Conservation (phyloP, 1,140 invertebrate genomes). For the Drosophila nasuta region DNA sequence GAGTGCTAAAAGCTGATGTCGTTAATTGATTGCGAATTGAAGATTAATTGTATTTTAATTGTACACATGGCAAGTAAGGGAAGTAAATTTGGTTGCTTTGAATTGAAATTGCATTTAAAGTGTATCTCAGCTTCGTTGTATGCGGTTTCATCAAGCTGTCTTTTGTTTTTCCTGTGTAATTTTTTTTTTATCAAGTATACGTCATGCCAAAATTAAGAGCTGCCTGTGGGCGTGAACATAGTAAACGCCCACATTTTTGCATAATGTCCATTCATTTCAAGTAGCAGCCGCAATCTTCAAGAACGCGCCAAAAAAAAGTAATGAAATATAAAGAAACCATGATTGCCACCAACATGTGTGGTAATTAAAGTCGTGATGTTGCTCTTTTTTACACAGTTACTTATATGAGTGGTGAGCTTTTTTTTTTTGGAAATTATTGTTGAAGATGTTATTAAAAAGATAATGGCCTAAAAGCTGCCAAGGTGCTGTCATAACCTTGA, state of each 20-base stretch:
- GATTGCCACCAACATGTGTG: slow-evolving; percentile 50
- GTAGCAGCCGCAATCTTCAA: slow-evolving; percentile 33
- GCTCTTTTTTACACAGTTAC: slow-evolving; percentile 47
- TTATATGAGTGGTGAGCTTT: slow-evolving; percentile 9
- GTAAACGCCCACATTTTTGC: slow-evolving; percentile 54
- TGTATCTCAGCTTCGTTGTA: neutral
- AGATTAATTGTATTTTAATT: neutral
- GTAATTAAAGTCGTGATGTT: slow-evolving; percentile 70
- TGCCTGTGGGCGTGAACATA: slow-evolving; percentile 28
- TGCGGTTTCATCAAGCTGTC: neutral
- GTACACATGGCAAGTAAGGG: neutral
- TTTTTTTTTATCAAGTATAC: slow-evolving; percentile 39
- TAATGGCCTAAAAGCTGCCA: slow-evolving; percentile 53
- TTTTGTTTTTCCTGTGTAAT: neutral
- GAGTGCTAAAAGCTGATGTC: neutral
- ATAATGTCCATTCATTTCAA: slow-evolving; percentile 53
- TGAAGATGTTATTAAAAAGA: slow-evolving; percentile 71
- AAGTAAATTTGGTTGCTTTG: neutral
- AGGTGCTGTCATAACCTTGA: slow-evolving; percentile 64
- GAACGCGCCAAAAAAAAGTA: slow-evolving; percentile 24
- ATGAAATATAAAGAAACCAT: slow-evolving; percentile 26
- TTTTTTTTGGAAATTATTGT: slow-evolving; percentile 39
- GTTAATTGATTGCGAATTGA: neutral
- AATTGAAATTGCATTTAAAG: neutral
- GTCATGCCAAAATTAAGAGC: slow-evolving; percentile 32